A percentile compares a stretch with the other conserved stretches of the same genome.
Evolutionary conservation across 2,113 vertebrate species (phyloP).

Genomic region (Erpornis zantholeuca): DNA sequence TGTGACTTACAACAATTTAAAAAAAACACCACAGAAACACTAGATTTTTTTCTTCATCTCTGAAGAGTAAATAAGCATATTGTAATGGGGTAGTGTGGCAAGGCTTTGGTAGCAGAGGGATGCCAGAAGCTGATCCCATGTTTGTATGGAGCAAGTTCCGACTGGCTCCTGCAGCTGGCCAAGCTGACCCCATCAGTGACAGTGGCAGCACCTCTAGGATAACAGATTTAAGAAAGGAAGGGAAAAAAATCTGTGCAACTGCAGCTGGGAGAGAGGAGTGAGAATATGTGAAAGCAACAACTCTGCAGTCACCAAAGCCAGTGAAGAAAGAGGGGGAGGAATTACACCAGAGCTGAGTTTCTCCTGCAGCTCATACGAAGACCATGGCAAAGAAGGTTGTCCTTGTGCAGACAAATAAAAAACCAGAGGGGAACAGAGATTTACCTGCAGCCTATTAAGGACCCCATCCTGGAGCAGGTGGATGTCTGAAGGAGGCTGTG

Average conservation of each 20-base stretch:
- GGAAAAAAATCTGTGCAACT: not conserved
- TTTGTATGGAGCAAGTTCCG: not conserved
- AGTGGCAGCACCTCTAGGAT: accelerated
- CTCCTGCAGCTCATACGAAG: not conserved
- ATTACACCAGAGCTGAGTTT: accelerated
- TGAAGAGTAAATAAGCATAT: not conserved
- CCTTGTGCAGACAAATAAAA: not conserved
- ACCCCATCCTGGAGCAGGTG: not conserved
- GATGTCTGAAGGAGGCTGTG: not conserved
- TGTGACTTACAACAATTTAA: not conserved
- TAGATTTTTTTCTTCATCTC: not conserved
- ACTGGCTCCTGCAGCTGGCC: accelerated
- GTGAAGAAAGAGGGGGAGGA: not conserved
- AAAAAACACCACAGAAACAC: not conserved
- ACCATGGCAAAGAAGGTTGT: not conserved
- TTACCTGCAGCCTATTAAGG: not conserved
- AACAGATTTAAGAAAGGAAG: accelerated
- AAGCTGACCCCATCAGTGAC: not conserved
- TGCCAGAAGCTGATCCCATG: not conserved
- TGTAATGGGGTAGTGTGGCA: not conserved
- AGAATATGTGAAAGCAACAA: not conserved
- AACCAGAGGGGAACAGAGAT: not conserved
- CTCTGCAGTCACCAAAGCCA: not conserved
- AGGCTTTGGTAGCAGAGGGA: not conserved
- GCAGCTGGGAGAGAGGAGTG: accelerated